These are phyloP conservation scores for Macrobrachium rosenbergii DNA, from an alignment of 1,140 invertebrate genomes.

Conservation along the genomic window DNA sequence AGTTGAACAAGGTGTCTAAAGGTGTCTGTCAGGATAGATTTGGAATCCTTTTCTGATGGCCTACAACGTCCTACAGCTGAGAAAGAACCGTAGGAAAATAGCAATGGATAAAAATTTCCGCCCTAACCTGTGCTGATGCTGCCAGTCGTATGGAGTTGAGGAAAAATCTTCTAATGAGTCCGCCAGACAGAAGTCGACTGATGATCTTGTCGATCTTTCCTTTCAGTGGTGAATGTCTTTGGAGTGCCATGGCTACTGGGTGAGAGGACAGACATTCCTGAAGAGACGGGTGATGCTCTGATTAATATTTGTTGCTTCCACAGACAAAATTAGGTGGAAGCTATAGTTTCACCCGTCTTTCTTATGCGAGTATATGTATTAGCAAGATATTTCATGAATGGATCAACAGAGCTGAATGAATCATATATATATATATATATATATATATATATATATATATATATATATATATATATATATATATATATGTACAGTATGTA, in stretches of 20 bases:
- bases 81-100: neutral
- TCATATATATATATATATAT: too few species aligned
- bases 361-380: too few species aligned
- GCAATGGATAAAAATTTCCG: neutral
- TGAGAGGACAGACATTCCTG: constrained; percentile 24
- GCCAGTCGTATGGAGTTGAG: constrained; percentile 1
- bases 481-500: too few species aligned
- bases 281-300: neutral
- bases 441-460: too few species aligned
- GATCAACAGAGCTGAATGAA: too few species aligned
- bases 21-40: too few species aligned
- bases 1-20: too few species aligned
- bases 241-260: constrained; percentile 20
- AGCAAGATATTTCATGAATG: too few species aligned
- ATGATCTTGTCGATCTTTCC: constrained; percentile 18
- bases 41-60: too few species aligned
- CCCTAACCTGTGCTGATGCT: constrained; percentile 17
- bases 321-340: neutral
- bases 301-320: neutral
- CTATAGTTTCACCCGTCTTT: too few species aligned
- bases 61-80: too few species aligned
- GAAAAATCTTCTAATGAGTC: constrained; percentile 4
- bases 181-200: neutral
- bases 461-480: too few species aligned
- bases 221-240: constrained; percentile 23